Percentiles rank a stretch among this genome's conserved stretches.
Conservation (phyloP, 2,113 vertebrate genomes). For the Erythrocercus mccallii region DNA sequence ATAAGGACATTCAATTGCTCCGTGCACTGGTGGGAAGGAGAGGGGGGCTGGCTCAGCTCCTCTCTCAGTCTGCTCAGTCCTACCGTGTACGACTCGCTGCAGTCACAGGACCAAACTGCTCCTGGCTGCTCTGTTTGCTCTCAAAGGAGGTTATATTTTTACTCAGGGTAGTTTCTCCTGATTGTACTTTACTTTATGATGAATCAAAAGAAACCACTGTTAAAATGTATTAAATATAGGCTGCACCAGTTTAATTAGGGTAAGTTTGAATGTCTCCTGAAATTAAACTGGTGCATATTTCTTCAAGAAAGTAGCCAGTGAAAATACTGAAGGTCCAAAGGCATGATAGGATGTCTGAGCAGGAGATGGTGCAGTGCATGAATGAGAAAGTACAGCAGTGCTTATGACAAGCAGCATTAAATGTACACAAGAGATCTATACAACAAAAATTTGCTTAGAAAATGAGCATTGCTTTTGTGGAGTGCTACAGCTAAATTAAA, state of each 20-base stretch:
- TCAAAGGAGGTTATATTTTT: background rate
- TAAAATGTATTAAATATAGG: background rate
- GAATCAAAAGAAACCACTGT: background rate
- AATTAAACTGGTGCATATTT: background rate
- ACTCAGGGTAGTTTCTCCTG: background rate
- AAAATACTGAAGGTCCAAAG: background rate
- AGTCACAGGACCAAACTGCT: background rate
- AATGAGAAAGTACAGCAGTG: background rate
- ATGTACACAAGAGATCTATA: background rate
- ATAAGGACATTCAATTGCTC: background rate
- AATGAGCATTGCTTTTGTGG: background rate
- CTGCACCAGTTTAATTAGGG: background rate
- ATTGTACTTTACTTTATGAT: background rate
- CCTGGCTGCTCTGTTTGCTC: background rate
- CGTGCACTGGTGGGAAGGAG: rapidly evolving
- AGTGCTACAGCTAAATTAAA: background rate
- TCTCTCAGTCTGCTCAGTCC: background rate
- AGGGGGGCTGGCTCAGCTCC: background rate
- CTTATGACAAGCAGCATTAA: background rate
- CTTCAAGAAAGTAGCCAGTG: background rate
- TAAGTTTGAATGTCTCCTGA: background rate
- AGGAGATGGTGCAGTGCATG: background rate
- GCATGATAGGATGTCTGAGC: rapidly evolving
- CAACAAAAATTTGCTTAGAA: background rate
- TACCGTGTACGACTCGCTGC: rapidly evolving